Base-by-base conservation (phyloP, 2,888 invertebrate genomes). In the Furcula furcula region DNA sequence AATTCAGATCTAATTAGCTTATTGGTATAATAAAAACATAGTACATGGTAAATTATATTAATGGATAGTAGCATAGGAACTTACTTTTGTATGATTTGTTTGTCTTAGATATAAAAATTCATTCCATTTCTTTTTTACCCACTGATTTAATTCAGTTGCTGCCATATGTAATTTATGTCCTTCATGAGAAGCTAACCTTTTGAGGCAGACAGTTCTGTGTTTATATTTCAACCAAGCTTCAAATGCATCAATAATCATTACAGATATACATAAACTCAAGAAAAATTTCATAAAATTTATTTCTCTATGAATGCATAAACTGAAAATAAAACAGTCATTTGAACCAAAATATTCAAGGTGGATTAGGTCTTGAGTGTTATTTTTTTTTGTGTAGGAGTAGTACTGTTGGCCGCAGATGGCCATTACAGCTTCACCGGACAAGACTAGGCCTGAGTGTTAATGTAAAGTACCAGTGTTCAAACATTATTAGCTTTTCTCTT, bases 151-250 rank as follows among this genome's bases (percentile, higher is more conserved):
- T 39, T 65, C 53, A 22, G 14, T 39, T 32, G 52, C 39, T 18
- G 55, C 47, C 41, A 51, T 31, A 41, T 56, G 67, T 11, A 85
- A 50, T 48, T 67, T 65, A 23, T 52, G 47, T 16, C 69, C 64
- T 53, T 77, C 69, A 53, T 76, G 44, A 40, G 40, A 49, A 4
- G 73, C 66, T 40, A 86, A 46, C 42, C 62, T 73, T 62, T 79
- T 85, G 12, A 88, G 60, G 50, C 73, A 86, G 38, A 69, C 55
- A 34, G 75, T 84, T 55, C 87, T 81, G 45, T 83, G 87, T 65
- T 86, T 87, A 52, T 77, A 62, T 65, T 75, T 84, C 18, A 88
- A 59, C 87, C 87, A 88, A 34, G 70, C 50, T 58, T 88, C 87
- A 54, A 86, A 71, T 43, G 77, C 81, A 65, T 88, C 86, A 53